Percentiles rank a stretch among this genome's conserved stretches.
Evolutionary conservation across 2,888 invertebrate species (phyloP).

Genomic region (Leistus spinibarbis): DNA sequence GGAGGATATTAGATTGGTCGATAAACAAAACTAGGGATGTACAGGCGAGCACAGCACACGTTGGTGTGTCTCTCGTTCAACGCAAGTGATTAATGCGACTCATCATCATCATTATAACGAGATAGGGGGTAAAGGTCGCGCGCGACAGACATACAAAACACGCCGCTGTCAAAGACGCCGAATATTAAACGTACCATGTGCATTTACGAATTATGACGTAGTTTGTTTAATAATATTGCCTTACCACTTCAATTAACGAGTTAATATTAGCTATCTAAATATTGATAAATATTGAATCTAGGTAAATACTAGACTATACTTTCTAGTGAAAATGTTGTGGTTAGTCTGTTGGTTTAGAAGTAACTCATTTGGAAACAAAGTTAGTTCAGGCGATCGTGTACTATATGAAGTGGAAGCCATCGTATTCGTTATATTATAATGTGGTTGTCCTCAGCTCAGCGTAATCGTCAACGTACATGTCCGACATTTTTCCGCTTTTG

Average conservation of each 20-base stretch:
- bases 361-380: too few species aligned
- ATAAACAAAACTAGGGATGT: not conserved
- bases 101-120: slow-evolving; percentile 10
- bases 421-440: not conserved
- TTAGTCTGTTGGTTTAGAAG: too few species aligned
- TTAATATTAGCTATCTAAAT: too few species aligned
- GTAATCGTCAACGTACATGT: not conserved
- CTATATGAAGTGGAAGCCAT: not conserved
- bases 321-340: too few species aligned
- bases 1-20: not conserved
- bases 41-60: not conserved
- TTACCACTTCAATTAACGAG: too few species aligned
- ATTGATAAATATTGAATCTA: too few species aligned
- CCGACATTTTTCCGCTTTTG: slow-evolving; percentile 9
- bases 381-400: too few species aligned
- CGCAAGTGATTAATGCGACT: slow-evolving; percentile 4
- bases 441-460: not conserved
- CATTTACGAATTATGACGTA: too few species aligned
- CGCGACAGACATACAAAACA: not conserved
- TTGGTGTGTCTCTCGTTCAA: not conserved
- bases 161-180: not conserved
- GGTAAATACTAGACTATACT: too few species aligned
- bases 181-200: not conserved
- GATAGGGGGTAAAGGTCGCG: not conserved
- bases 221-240: too few species aligned